Percentiles rank a stretch among this genome's conserved stretches.
phyloP scores from a whole-genome alignment of 92 coral and sea anemone genomes.

The Palythoa caribaeorum region DNA sequence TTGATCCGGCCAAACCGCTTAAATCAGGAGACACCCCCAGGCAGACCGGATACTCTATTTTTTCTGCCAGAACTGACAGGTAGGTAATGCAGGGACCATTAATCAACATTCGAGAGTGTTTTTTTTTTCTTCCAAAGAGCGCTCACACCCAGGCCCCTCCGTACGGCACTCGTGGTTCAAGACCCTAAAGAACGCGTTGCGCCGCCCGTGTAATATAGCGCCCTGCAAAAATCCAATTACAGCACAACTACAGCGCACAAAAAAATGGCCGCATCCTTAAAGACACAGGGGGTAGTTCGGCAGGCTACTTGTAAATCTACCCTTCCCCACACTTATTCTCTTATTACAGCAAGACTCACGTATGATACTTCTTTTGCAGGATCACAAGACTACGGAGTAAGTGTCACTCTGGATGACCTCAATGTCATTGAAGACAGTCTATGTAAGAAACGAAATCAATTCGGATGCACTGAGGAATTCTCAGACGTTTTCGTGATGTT shows the following conservation, averaged over 20 bases:
- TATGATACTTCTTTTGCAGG: constrained; percentile 18
- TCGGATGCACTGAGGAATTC: constrained; percentile 37
- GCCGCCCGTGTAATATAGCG: not conserved
- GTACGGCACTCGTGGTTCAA: constrained; percentile 18
- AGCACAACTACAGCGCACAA: not conserved
- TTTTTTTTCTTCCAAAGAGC: constrained; percentile 1
- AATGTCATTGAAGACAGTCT: constrained; percentile 24
- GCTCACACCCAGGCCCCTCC: constrained; percentile 22
- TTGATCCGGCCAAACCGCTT: constrained; percentile 30
- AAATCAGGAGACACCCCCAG: constrained; percentile 40
- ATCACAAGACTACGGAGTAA: constrained; percentile 25
- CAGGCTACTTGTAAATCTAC: not conserved
- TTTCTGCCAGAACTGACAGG: constrained; percentile 32
- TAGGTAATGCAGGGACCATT: constrained; percentile 24
- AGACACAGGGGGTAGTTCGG: not conserved
- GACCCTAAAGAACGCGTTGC: not conserved
- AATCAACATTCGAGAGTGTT: constrained; percentile 18
- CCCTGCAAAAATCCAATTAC: not conserved
- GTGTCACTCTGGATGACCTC: constrained; percentile 31
- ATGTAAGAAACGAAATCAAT: constrained; percentile 32
- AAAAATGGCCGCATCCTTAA: not conserved
- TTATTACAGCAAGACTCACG: constrained; percentile 7
- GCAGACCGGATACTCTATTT: constrained; percentile 26
- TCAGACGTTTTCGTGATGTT: constrained; percentile 20
- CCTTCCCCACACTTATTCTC: not conserved